Conservation (phyloP, 2,113 vertebrate species). For the cat (Felis catus) region F.catus_Fca126_mat1.0 CM031421.1:31936501-31937000, state of each 20-base stretch:
- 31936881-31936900: too few relatives aligned
- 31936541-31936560: background rate
- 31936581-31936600: background rate
- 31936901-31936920: background rate
- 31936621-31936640: background rate
- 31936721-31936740: background rate
- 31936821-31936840: background rate
- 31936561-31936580: background rate
- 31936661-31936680: too few relatives aligned
- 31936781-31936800: background rate
- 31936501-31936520: background rate
- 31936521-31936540: background rate
- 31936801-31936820: background rate
- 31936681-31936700: too few relatives aligned
- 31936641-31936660: background rate
- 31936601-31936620: background rate
- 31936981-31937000: background rate
- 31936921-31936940: background rate
- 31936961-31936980: background rate
- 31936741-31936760: background rate
- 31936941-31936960: background rate
- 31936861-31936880: too few relatives aligned
- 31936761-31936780: background rate
- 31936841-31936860: background rate
- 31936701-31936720: background rate